phyloP scores from a whole-genome alignment of 2,888 invertebrate genomes.

The Rugalucina vietnamica region DNA sequence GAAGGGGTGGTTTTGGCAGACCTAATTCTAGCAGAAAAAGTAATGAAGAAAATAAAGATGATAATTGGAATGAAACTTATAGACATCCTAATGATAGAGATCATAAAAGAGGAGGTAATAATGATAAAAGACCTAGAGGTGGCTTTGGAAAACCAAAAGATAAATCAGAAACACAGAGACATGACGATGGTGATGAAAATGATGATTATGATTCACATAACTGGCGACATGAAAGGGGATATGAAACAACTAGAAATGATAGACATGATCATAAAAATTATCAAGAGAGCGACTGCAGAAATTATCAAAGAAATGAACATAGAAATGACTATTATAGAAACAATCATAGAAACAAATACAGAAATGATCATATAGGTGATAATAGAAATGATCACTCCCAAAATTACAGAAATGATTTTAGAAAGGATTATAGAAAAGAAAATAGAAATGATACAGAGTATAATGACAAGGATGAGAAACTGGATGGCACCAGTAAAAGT shows the following conservation, averaged over 20 bases:
- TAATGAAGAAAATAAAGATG: too few relatives aligned
- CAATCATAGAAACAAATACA: background rate
- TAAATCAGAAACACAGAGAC: conserved; percentile 19
- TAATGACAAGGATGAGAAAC: background rate
- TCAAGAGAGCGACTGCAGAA: background rate
- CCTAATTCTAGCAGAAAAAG: too few relatives aligned
- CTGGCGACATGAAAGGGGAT: too few relatives aligned
- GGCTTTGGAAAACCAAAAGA: conserved; percentile 13
- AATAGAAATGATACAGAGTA: too few relatives aligned
- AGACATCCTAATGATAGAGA: too few relatives aligned
- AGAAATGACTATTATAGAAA: conserved; percentile 14
- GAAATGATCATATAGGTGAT: too few relatives aligned
- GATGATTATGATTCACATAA: conserved; percentile 11
- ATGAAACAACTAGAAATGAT: conserved; percentile 1
- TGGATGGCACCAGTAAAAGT: background rate
- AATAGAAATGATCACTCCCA: background rate
- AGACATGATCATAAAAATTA: conserved; percentile 1
- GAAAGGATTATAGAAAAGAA: too few relatives aligned
- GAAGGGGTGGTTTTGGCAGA: too few relatives aligned
- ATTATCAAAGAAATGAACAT: background rate
- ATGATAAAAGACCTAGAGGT: background rate
- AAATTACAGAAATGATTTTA: too few relatives aligned
- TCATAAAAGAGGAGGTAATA: background rate
- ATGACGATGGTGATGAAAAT: background rate
- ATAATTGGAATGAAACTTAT: too few relatives aligned